These are phyloP conservation scores for Triplophysa dalaica DNA, from an alignment of 2,113 vertebrate genomes.

Conservation along the genomic window DNA sequence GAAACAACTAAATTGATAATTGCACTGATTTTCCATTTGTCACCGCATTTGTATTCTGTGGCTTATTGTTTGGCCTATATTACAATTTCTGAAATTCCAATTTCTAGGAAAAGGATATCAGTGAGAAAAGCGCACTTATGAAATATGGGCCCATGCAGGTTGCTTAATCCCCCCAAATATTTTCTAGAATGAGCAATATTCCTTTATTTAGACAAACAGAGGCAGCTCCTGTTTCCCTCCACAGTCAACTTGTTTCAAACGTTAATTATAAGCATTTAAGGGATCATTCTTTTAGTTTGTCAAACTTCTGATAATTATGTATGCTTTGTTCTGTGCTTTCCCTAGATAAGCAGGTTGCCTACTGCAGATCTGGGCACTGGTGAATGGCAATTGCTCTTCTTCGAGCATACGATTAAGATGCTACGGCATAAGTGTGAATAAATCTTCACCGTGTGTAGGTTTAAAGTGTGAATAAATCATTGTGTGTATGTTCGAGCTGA, in stretches of 20 bases:
- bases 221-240: background rate
- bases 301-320: background rate
- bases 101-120: constrained; percentile 35
- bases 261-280: background rate
- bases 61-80: background rate
- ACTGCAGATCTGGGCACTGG: background rate
- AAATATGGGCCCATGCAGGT: constrained; percentile 44
- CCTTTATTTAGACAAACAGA: background rate
- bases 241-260: background rate
- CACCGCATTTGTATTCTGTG: background rate
- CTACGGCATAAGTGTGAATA: constrained; percentile 15
- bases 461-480: constrained; percentile 15
- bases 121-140: constrained; percentile 34
- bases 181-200: constrained; percentile 20
- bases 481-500: constrained; percentile 41
- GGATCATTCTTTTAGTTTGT: background rate
- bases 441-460: constrained; percentile 24
- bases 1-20: background rate
- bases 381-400: background rate
- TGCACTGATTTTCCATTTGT: background rate
- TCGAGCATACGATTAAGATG: constrained; percentile 40
- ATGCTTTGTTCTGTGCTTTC: background rate
- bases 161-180: constrained; percentile 17
- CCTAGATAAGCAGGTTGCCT: background rate
- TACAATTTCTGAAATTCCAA: background rate